Evolutionary conservation across 2,888 invertebrate species (phyloP).

Genomic region (Exocentrus adspersus): DNA sequence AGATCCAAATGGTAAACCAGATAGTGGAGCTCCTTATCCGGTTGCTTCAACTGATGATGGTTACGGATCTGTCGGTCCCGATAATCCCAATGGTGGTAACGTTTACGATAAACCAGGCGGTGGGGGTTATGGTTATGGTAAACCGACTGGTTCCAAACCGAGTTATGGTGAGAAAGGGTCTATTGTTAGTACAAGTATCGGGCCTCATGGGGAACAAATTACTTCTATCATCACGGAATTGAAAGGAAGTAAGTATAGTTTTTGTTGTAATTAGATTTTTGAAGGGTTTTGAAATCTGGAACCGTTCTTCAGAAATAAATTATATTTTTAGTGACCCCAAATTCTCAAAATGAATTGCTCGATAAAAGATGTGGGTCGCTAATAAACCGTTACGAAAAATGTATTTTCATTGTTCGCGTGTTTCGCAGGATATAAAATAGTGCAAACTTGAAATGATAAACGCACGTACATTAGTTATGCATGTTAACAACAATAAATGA

Average conservation of each 20-base stretch:
- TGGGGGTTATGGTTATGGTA: slow-evolving; percentile 7
- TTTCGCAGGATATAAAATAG: slow-evolving; percentile 6
- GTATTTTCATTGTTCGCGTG: slow-evolving; percentile 13
- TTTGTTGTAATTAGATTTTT: too few relatives aligned
- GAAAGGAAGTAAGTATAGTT: slow-evolving; percentile 55
- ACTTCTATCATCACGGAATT: slow-evolving; percentile 60
- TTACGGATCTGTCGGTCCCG: slow-evolving; percentile 13
- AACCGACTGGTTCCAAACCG: background rate
- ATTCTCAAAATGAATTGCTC: background rate
- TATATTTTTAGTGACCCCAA: too few relatives aligned
- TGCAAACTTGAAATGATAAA: slow-evolving; percentile 24
- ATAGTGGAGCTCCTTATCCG: background rate
- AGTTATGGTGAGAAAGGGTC: slow-evolving; percentile 24
- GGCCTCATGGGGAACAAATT: slow-evolving; percentile 57
- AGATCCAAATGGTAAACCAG: background rate
- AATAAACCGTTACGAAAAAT: slow-evolving; percentile 8
- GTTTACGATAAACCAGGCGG: slow-evolving; percentile 13
- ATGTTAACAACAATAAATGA: slow-evolving; percentile 51
- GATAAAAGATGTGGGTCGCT: background rate
- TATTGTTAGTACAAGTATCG: slow-evolving; percentile 54
- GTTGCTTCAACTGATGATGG: slow-evolving; percentile 1
- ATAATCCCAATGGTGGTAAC: slow-evolving; percentile 16
- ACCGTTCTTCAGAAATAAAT: too few relatives aligned
- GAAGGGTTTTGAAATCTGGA: too few relatives aligned
- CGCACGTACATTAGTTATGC: slow-evolving; percentile 50